phyloP scores from a whole-genome alignment of 2,888 invertebrate genomes.

The Habroteleia sp. region DNA sequence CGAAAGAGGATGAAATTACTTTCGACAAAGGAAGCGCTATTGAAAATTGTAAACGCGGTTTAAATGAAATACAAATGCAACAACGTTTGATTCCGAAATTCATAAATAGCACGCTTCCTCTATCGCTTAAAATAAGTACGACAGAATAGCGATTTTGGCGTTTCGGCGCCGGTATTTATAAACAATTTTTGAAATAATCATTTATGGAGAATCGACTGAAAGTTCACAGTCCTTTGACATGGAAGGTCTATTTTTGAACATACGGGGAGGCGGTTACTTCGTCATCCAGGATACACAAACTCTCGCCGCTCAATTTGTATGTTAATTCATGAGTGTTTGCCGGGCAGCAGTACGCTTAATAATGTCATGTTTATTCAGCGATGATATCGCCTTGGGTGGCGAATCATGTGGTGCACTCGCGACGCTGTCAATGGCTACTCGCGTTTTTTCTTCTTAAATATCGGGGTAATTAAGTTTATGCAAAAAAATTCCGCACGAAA shows the following conservation, averaged over 20 bases:
- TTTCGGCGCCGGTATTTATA: background rate
- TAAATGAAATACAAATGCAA: slow-evolving; percentile 11
- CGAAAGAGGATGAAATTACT: slow-evolving; percentile 38
- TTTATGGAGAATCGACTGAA: slow-evolving; percentile 36
- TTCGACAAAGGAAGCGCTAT: slow-evolving; percentile 23
- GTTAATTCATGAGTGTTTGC: slow-evolving; percentile 80
- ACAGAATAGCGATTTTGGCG: no score
- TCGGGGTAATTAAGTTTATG: slow-evolving; percentile 37
- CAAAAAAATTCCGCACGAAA: background rate
- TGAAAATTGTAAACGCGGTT: slow-evolving; percentile 16
- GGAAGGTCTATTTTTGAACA: slow-evolving; percentile 61
- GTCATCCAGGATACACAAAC: slow-evolving; percentile 67
- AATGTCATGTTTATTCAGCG: slow-evolving; percentile 81
- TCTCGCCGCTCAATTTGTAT: slow-evolving; percentile 80
- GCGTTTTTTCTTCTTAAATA: slow-evolving; percentile 52
- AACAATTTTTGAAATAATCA: slow-evolving; percentile 28
- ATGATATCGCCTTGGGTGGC: slow-evolving; percentile 78
- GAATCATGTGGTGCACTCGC: slow-evolving; percentile 71
- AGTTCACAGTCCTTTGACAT: slow-evolving; percentile 51
- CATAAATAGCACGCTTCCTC: slow-evolving; percentile 1
- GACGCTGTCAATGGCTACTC: slow-evolving; percentile 66
- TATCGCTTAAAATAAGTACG: background rate
- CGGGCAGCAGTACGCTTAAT: slow-evolving; percentile 80
- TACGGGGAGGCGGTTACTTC: slow-evolving; percentile 59
- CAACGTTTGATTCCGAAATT: slow-evolving; percentile 9